Percentiles rank a stretch among this genome's conserved stretches.
These are phyloP conservation scores for Trissolcus basalis DNA, from an alignment of 1,140 invertebrate genomes.

Conservation along the genomic window DNA sequence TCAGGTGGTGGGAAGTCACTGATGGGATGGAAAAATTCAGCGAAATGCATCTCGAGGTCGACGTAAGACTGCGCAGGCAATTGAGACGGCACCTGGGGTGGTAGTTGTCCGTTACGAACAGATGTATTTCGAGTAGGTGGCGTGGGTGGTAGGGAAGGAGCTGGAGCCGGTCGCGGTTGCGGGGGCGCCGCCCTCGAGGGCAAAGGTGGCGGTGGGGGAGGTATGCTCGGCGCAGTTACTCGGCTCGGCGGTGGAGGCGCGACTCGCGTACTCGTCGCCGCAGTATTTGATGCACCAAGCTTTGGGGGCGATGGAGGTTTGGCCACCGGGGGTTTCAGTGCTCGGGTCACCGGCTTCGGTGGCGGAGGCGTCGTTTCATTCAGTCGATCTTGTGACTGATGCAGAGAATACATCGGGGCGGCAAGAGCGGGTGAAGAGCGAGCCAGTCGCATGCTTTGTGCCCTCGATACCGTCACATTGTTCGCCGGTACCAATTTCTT, in stretches of 20 bases:
- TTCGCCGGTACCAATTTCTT: slow-evolving; percentile 70
- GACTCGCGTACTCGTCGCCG: slow-evolving; percentile 53
- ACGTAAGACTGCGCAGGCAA: slow-evolving; percentile 62
- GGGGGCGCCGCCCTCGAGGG: slow-evolving; percentile 64
- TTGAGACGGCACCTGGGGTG: slow-evolving; percentile 1
- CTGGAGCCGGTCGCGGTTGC: slow-evolving; percentile 64
- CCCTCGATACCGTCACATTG: slow-evolving; percentile 70
- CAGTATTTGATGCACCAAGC: slow-evolving; percentile 39
- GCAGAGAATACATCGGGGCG: slow-evolving; percentile 71
- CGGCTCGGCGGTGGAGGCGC: slow-evolving; percentile 69
- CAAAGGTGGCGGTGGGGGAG: slow-evolving; percentile 71
- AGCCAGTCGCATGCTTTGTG: slow-evolving; percentile 78
- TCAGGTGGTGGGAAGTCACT: slow-evolving; percentile 76
- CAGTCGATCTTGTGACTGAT: slow-evolving; percentile 77
- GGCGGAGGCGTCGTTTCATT: slow-evolving; percentile 60
- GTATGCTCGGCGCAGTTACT: slow-evolving; percentile 68
- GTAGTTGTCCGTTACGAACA: slow-evolving; percentile 63
- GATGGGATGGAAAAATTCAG: slow-evolving; percentile 75
- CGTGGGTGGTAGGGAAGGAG: slow-evolving; percentile 53
- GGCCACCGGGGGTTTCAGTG: slow-evolving; percentile 68
- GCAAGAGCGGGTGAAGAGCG: slow-evolving; percentile 75
- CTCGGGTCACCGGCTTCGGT: slow-evolving; percentile 60
- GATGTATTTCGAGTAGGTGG: slow-evolving; percentile 65
- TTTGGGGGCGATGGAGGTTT: slow-evolving; percentile 74
- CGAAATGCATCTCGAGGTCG: slow-evolving; percentile 76